phyloP scores from a whole-genome alignment of 2,888 invertebrate species.

The Diarsia mendica region DNA sequence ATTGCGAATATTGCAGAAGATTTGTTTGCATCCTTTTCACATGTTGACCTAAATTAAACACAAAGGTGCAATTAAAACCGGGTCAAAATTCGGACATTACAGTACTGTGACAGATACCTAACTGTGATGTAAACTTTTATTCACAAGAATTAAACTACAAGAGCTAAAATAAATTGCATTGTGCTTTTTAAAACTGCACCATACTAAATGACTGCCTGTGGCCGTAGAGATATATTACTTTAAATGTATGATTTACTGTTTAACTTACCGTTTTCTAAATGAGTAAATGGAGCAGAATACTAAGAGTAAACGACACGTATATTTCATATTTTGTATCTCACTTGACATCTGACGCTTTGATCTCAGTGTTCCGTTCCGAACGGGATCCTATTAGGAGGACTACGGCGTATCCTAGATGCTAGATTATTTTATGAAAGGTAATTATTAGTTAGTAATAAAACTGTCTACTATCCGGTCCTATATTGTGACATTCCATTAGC shows the following conservation, averaged over 20 bases:
- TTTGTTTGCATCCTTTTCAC: background rate
- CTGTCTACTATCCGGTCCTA: background rate
- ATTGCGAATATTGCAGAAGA: background rate
- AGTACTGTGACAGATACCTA: slow-evolving; percentile 12
- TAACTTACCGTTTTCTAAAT: slow-evolving; percentile 30
- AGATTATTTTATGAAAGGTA: background rate
- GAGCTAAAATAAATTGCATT: slow-evolving; percentile 24
- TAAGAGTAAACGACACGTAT: slow-evolving; percentile 31
- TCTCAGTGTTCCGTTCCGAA: background rate
- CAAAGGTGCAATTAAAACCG: background rate
- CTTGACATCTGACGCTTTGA: slow-evolving; percentile 16
- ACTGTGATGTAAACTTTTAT: slow-evolving; percentile 36
- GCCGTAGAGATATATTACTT: slow-evolving; percentile 6
- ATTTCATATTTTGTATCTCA: slow-evolving; percentile 24
- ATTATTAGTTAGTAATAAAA: background rate
- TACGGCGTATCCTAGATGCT: background rate
- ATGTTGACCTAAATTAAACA: background rate
- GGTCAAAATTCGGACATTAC: background rate
- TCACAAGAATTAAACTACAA: slow-evolving; percentile 6
- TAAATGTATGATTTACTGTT: slow-evolving; percentile 34
- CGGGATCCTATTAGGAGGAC: background rate
- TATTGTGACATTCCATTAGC: background rate
- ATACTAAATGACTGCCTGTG: slow-evolving; percentile 1
- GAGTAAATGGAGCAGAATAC: slow-evolving; percentile 35
- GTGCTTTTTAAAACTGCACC: slow-evolving; percentile 21